Conservation (phyloP, 2,888 invertebrate genomes). For the Helicoverpa assulta region DNA sequence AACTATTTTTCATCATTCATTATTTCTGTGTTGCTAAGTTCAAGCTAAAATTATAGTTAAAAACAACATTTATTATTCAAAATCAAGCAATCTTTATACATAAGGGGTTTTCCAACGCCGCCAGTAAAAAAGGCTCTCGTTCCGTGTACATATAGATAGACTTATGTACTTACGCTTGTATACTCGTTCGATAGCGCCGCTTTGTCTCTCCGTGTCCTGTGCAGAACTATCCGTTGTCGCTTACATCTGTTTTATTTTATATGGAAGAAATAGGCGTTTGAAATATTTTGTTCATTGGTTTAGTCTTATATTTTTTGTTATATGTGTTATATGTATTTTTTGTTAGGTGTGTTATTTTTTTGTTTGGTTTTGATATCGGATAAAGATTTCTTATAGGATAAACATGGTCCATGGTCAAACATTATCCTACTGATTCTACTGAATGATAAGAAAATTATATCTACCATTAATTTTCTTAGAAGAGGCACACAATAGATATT, state of each 20-base stretch:
- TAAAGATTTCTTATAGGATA: no score
- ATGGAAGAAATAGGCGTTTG: not conserved
- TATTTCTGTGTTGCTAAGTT: slow-evolving; percentile 9
- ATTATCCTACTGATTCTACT: no score
- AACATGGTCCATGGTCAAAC: no score
- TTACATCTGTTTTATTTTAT: not conserved
- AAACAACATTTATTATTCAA: slow-evolving; percentile 14
- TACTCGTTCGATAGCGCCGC: slow-evolving; percentile 19
- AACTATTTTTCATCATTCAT: slow-evolving; percentile 38
- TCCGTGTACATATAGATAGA: slow-evolving; percentile 41
- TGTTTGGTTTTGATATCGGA: no score
- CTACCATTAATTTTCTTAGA: no score
- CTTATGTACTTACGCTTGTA: slow-evolving; percentile 41
- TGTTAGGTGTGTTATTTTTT: no score
- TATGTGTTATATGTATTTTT: no score
- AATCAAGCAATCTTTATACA: slow-evolving; percentile 35
- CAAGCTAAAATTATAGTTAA: not conserved
- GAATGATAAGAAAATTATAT: no score
- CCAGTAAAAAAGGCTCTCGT: slow-evolving; percentile 37
- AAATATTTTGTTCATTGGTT: no score
- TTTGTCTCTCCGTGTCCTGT: slow-evolving; percentile 13
- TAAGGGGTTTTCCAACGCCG: slow-evolving; percentile 37
- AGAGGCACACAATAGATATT: no score
- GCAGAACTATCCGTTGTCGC: not conserved
- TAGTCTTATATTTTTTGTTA: no score